Evolutionary conservation across 2,888 invertebrate species (phyloP).

Genomic region (Anagyrus pseudococci): DNA sequence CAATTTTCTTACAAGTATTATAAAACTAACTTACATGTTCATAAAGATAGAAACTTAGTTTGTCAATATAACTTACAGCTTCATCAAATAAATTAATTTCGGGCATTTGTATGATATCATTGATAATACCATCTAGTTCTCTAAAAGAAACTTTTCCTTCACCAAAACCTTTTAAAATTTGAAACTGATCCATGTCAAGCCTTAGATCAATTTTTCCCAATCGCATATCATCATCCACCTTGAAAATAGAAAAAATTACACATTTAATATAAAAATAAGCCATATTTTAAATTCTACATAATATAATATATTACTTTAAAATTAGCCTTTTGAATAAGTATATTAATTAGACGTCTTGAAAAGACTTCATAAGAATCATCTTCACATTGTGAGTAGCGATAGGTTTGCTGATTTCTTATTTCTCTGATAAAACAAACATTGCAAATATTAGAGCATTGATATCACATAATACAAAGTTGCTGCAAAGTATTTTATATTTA

Average conservation of each 20-base stretch:
- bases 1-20: background rate
- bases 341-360: constrained; percentile 47
- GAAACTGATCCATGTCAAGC: constrained; percentile 44
- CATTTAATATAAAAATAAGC: constrained; percentile 7
- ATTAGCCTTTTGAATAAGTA: constrained; percentile 45
- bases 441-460: background rate
- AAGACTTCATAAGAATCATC: constrained; percentile 43
- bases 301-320: constrained; percentile 42
- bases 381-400: constrained; percentile 5
- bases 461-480: background rate
- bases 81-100: constrained; percentile 27
- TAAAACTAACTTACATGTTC: constrained; percentile 36
- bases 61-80: constrained; percentile 31
- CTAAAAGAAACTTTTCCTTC: constrained; percentile 44
- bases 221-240: constrained; percentile 42
- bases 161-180: constrained; percentile 45
- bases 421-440: constrained; percentile 2
- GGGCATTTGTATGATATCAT: constrained; percentile 42
- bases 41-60: constrained; percentile 23
- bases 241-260: constrained; percentile 12
- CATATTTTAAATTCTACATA: background rate
- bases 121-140: constrained; percentile 50
- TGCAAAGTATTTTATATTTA: constrained; percentile 8
- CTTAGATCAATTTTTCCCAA: constrained; percentile 46
- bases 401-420: background rate